Evolutionary conservation across 1,140 invertebrate species (phyloP).

Genomic region (Drosophila baimaii): DNA sequence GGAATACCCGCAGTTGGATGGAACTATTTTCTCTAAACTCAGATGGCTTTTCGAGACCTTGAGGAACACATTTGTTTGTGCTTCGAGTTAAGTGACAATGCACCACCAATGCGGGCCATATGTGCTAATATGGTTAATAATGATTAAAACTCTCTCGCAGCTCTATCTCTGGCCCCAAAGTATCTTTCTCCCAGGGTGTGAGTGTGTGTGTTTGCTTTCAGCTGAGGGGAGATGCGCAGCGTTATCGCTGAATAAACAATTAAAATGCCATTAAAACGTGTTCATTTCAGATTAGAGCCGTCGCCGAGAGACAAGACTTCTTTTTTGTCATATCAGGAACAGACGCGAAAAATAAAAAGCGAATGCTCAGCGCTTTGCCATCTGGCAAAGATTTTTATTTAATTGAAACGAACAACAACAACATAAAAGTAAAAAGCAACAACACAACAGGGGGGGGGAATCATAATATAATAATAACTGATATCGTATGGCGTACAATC

Average conservation of each 20-base stretch:
- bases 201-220: slow-evolving; percentile 14
- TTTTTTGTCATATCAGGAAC: slow-evolving; percentile 40
- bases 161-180: slow-evolving; percentile 8
- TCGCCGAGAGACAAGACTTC: slow-evolving; percentile 12
- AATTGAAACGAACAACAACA: slow-evolving; percentile 60
- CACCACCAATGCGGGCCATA: slow-evolving; percentile 51
- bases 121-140: slow-evolving; percentile 38
- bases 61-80: slow-evolving; percentile 47
- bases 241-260: slow-evolving; percentile 75
- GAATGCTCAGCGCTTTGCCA: slow-evolving; percentile 28
- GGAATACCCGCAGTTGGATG: slow-evolving; percentile 32
- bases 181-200: slow-evolving; percentile 9
- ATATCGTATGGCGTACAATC: slow-evolving; percentile 57
- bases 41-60: slow-evolving; percentile 22
- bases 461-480: slow-evolving; percentile 64
- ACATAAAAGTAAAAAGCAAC: slow-evolving; percentile 12
- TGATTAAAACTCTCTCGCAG: slow-evolving; percentile 10
- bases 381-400: slow-evolving; percentile 58
- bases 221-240: slow-evolving; percentile 62
- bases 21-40: slow-evolving; percentile 21
- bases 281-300: slow-evolving; percentile 65
- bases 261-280: slow-evolving; percentile 75
- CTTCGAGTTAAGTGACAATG: slow-evolving; percentile 25
- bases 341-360: slow-evolving; percentile 28
- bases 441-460: slow-evolving; percentile 3